phyloP scores from a whole-genome alignment of 2,113 vertebrate genomes.

The Sarotherodon lohbergeri region DNA sequence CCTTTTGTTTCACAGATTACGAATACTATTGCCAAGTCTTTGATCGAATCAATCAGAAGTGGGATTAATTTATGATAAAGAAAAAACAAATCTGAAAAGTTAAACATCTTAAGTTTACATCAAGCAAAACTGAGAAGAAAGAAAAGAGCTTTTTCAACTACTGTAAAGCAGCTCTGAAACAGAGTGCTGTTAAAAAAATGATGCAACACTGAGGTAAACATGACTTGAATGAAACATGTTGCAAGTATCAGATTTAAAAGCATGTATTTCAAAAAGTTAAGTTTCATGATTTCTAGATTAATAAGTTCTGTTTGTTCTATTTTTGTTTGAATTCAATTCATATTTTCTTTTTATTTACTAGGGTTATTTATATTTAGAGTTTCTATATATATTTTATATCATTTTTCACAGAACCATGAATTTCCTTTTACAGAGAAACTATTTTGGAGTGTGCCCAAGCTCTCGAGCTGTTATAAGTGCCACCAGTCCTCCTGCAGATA shows the following conservation, averaged over 20 bases:
- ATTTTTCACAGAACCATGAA: not conserved
- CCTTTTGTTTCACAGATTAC: not conserved
- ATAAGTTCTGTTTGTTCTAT: not conserved
- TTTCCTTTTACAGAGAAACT: not conserved
- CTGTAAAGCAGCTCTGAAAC: not conserved
- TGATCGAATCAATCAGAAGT: not conserved
- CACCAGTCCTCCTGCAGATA: not conserved
- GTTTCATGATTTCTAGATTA: not conserved
- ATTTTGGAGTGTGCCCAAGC: not conserved
- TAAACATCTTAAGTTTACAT: not conserved
- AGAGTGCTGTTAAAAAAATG: not conserved
- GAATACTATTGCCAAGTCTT: not conserved
- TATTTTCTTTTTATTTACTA: not conserved
- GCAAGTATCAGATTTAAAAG: not conserved
- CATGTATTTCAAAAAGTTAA: not conserved
- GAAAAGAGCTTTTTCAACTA: not conserved
- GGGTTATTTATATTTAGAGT: not conserved
- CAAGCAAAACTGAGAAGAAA: not conserved
- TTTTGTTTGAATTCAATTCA: not conserved
- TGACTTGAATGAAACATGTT: not conserved
- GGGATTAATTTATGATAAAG: not conserved
- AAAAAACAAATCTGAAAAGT: not conserved
- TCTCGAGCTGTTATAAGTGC: not conserved
- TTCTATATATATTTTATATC: rapidly evolving
- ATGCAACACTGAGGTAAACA: not conserved